phyloP scores from a whole-genome alignment of 2,888 invertebrate species.

The Noctua janthe region DNA sequence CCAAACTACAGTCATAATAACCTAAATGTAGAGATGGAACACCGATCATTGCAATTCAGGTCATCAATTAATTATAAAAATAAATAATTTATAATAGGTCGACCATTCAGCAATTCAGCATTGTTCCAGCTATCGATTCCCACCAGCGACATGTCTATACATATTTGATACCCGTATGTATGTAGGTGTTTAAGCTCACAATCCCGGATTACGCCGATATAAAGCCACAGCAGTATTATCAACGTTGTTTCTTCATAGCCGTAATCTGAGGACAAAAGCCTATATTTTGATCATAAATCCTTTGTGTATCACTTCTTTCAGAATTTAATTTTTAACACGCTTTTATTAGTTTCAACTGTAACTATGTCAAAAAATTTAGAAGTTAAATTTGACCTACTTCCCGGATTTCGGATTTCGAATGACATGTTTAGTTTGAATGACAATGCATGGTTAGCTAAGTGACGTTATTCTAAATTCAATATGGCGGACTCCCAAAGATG shows the following conservation, averaged over 20 bases:
- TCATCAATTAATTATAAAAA: conserved; percentile 40
- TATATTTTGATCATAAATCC: conserved; percentile 53
- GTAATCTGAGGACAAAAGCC: conserved; percentile 57
- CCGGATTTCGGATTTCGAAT: too few species aligned
- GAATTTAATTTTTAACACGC: conserved; percentile 1
- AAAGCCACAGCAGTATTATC: conserved; percentile 65
- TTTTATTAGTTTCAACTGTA: too few species aligned
- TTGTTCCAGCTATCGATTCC: conserved; percentile 58
- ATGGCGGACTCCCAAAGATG: too few species aligned
- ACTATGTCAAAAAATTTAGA: too few species aligned
- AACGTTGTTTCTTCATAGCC: conserved; percentile 59
- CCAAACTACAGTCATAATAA: neutral
- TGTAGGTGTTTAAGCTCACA: conserved; percentile 55
- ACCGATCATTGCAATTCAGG: conserved; percentile 5
- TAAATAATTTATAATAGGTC: conserved; percentile 41
- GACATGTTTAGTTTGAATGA: too few species aligned
- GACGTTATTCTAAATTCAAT: too few species aligned
- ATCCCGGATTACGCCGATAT: conserved; percentile 63
- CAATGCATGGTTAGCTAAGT: too few species aligned
- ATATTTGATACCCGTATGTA: conserved; percentile 52
- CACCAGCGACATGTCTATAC: conserved; percentile 33
- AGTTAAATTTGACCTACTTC: too few species aligned
- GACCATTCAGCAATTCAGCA: conserved; percentile 37
- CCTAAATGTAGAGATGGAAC: neutral
- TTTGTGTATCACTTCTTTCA: conserved; percentile 32